Evolutionary conservation across 2,797 vertebrate species (phyloP).

Genomic region (Malurus splendens): DNA sequence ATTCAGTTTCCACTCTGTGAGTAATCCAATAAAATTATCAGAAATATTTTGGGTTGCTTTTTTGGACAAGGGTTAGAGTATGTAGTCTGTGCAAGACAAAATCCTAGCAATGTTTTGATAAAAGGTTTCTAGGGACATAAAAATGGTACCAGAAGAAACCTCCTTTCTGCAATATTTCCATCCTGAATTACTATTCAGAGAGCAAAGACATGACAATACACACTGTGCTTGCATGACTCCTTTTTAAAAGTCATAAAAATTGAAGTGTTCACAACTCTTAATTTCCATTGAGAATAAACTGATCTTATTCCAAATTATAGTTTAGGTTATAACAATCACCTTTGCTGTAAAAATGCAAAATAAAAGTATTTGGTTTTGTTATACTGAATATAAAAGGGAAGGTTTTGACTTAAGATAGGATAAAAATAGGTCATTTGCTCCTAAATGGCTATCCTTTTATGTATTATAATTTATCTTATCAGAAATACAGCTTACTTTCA

Average conservation of each 20-base stretch:
- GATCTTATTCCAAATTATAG: background rate
- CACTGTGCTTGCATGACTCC: fast-evolving
- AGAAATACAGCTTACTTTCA: background rate
- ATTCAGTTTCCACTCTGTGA: background rate
- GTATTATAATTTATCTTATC: background rate
- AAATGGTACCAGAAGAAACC: background rate
- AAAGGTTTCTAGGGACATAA: background rate
- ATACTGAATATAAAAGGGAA: background rate
- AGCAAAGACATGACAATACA: background rate
- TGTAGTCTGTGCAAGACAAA: background rate
- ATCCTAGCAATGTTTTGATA: background rate
- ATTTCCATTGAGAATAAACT: background rate
- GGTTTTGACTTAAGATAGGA: background rate
- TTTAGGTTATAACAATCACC: background rate
- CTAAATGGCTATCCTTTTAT: background rate
- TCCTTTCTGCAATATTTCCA: background rate
- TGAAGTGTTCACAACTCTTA: background rate
- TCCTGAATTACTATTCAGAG: background rate
- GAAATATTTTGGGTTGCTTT: background rate
- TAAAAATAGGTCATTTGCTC: background rate
- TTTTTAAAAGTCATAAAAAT: background rate
- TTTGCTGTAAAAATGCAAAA: background rate
- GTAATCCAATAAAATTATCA: background rate
- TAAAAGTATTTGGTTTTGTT: background rate
- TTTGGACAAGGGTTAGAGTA: background rate